Percentiles rank a stretch among this genome's conserved stretches.
Conservation (phyloP, 2,113 vertebrate species). For the Antechinus stuartii region DNA sequence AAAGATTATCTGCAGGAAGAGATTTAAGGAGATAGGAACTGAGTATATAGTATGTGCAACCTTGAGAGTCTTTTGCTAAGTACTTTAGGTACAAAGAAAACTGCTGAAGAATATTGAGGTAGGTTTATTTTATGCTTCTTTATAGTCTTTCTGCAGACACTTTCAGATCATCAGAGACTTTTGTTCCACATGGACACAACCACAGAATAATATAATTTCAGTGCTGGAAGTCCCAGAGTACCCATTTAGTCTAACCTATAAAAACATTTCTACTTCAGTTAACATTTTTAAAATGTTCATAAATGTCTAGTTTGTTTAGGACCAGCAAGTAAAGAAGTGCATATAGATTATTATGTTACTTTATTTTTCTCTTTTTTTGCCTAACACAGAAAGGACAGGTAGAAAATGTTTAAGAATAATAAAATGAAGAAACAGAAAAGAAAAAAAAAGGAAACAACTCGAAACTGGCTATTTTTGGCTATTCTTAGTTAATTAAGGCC, state of each 20-base stretch:
- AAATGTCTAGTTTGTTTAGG: not conserved
- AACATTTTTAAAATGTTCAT: not conserved
- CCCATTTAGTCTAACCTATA: not conserved
- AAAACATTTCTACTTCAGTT: not conserved
- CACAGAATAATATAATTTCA: not conserved
- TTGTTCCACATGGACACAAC: not conserved
- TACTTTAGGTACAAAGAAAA: not conserved
- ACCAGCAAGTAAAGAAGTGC: not conserved
- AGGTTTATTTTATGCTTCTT: not conserved
- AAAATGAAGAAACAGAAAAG: not conserved
- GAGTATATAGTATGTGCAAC: not conserved
- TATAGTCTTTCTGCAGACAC: not conserved
- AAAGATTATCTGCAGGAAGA: not conserved
- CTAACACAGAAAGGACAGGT: not conserved
- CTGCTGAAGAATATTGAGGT: not conserved
- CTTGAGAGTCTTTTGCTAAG: not conserved
- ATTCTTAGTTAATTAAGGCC: not conserved
- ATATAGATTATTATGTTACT: not conserved
- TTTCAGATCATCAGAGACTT: not conserved
- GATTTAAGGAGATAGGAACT: not conserved
- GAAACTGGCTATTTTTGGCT: not conserved
- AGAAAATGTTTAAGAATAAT: not conserved
- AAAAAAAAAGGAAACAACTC: not conserved
- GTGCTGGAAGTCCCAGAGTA: not conserved
- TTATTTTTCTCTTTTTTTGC: not conserved